A percentile compares a stretch with the other conserved stretches of the same genome.
Evolutionary conservation across 1,140 invertebrate genomes (phyloP).

Genomic region (Caenorhabditis elegans): WBcel235 BX284602.5:4938001-4938500

Average conservation of each 20-base stretch:
- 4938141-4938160: slow-evolving; percentile 18
- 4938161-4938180: not conserved
- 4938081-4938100: not conserved
- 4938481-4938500: not conserved
- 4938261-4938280: not conserved
- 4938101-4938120: not conserved
- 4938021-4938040: not conserved
- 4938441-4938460: not conserved
- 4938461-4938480: not conserved
- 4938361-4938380: not conserved
- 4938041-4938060: not conserved
- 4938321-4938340: not conserved
- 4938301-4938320: not conserved
- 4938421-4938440: not conserved
- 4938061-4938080: not conserved
- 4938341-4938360: not conserved
- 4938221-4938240: not conserved
- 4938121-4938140: not conserved
- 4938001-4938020: too few species aligned
- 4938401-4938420: not conserved
- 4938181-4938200: not conserved
- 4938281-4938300: not conserved
- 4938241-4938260: not conserved
- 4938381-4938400: not conserved
- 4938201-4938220: not conserved